These are phyloP conservation scores for Centruroides sculpturatus DNA, from an alignment of 1,140 invertebrate species.

Conservation along the genomic window DNA sequence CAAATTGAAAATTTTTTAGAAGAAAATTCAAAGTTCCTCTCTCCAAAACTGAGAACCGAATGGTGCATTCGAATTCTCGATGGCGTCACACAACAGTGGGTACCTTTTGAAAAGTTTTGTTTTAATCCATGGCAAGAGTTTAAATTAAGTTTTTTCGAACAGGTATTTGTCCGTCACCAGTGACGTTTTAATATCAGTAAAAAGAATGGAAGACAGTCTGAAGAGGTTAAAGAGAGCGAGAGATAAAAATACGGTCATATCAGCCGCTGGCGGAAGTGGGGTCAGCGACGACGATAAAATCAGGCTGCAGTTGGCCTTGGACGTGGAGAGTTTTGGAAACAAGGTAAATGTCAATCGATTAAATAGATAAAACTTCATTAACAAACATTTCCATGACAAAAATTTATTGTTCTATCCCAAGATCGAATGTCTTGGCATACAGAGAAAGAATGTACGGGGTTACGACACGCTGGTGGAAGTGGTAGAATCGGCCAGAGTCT, in stretches of 20 bases:
- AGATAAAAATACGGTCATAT: constrained; percentile 36
- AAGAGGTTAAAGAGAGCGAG: constrained; percentile 71
- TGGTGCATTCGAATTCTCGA: constrained; percentile 43
- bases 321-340: constrained; percentile 45
- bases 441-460: too few relatives aligned
- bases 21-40: constrained; percentile 10
- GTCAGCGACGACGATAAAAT: constrained; percentile 85
- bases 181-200: constrained; percentile 80
- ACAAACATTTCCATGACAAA: too few relatives aligned
- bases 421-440: too few relatives aligned
- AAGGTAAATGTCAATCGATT: constrained; percentile 23
- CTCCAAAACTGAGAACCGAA: constrained; percentile 17
- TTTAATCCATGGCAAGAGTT: too few relatives aligned
- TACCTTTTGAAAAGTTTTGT: constrained; percentile 15
- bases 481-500: too few relatives aligned
- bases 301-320: constrained; percentile 68
- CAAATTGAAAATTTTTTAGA: constrained; percentile 35
- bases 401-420: too few relatives aligned
- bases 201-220: constrained; percentile 86
- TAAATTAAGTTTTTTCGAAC: constrained; percentile 13
- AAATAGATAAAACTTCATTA: too few relatives aligned
- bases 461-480: too few relatives aligned
- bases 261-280: constrained; percentile 27
- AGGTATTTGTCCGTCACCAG: constrained; percentile 66
- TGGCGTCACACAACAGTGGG: constrained; percentile 50